Conservation (phyloP, 2,888 invertebrate species). For the Parasteatoda lunata region DNA sequence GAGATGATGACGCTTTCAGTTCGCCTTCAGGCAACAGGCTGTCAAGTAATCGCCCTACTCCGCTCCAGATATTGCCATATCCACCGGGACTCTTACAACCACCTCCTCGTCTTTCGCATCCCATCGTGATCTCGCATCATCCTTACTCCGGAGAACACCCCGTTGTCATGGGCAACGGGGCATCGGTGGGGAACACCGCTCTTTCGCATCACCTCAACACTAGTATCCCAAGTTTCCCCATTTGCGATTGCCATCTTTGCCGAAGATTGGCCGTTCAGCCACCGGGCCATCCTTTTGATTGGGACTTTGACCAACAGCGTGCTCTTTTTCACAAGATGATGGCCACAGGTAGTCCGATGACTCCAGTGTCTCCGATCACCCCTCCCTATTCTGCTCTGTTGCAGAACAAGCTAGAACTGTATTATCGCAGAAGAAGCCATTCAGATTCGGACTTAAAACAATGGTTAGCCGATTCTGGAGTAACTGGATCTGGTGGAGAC, state of each 20-base stretch:
- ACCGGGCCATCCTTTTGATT: constrained; percentile 32
- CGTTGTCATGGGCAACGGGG: constrained; percentile 68
- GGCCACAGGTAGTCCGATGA: constrained; percentile 70
- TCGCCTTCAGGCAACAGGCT: constrained; percentile 73
- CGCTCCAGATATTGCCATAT: constrained; percentile 27
- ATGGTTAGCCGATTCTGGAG: constrained; percentile 74
- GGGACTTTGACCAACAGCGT: constrained; percentile 52
- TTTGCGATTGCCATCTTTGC: constrained; percentile 68
- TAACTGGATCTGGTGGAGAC: constrained; percentile 74
- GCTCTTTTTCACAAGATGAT: constrained; percentile 68
- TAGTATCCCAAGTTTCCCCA: constrained; percentile 50
- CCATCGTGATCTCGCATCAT: constrained; percentile 26
- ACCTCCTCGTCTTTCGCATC: constrained; percentile 1
- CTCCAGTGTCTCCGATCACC: constrained; percentile 60
- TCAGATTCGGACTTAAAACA: constrained; percentile 81
- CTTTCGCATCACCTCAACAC: constrained; percentile 35
- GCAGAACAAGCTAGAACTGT: constrained; percentile 76
- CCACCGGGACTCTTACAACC: constrained; percentile 8
- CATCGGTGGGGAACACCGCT: constrained; percentile 49
- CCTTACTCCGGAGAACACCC: constrained; percentile 15
- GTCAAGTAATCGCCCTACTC: constrained; percentile 35
- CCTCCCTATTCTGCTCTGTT: constrained; percentile 68
- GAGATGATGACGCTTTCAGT: constrained; percentile 46
- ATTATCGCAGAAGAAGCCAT: constrained; percentile 79
- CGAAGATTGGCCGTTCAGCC: constrained; percentile 53